Conservation (phyloP, 1,140 invertebrate species). For the Plodia interpunctella region DNA sequence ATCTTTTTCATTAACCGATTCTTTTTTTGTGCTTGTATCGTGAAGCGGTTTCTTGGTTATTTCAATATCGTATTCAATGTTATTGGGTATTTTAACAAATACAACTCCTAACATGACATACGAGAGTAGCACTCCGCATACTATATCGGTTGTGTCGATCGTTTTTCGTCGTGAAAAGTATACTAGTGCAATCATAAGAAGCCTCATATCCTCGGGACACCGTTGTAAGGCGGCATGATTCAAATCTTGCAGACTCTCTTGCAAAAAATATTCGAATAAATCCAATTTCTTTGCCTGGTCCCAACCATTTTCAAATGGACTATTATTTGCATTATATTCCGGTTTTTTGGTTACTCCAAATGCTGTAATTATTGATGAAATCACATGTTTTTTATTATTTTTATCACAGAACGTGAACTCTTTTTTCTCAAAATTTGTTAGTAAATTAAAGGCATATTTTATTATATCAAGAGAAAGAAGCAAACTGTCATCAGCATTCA, state of each 20-base stretch:
- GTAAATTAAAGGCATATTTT: slow-evolving; percentile 39
- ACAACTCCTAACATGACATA: slow-evolving; percentile 30
- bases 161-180: slow-evolving; percentile 30
- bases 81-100: slow-evolving; percentile 8
- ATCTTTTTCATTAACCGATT: slow-evolving; percentile 11
- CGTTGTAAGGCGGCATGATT: slow-evolving; percentile 11
- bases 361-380: background rate
- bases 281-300: slow-evolving; percentile 13
- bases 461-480: slow-evolving; percentile 31
- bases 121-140: slow-evolving; percentile 27
- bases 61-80: background rate
- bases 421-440: slow-evolving; percentile 34
- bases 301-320: slow-evolving; percentile 41
- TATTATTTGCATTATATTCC: slow-evolving; percentile 18
- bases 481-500: slow-evolving; percentile 18
- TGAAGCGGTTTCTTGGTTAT: background rate
- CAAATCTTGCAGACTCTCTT: slow-evolving; percentile 20
- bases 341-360: slow-evolving; percentile 22
- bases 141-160: slow-evolving; percentile 16
- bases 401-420: slow-evolving; percentile 19
- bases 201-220: slow-evolving; percentile 21
- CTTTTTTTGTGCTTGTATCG: background rate
- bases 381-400: background rate
- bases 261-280: slow-evolving; percentile 36
- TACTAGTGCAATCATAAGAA: slow-evolving; percentile 31